These are phyloP conservation scores for Nycticorax nycticorax DNA, from an alignment of 2,113 vertebrate genomes.

Conservation along the genomic window DNA sequence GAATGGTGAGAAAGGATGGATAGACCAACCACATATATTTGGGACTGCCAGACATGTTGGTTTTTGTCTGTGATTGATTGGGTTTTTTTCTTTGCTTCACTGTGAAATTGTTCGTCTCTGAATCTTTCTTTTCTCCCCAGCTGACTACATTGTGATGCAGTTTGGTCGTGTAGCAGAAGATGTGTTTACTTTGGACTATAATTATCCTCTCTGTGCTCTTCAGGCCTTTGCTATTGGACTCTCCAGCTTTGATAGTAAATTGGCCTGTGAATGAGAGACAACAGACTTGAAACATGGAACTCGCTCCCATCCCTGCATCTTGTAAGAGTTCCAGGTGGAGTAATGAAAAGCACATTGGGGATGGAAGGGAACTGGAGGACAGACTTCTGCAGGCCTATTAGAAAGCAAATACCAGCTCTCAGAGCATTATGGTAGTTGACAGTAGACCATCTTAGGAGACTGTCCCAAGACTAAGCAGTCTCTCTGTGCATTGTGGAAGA, in stretches of 20 bases:
- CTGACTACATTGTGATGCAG: slow-evolving; percentile 98
- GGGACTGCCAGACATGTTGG: background rate
- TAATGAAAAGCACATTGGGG: background rate
- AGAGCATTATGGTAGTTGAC: background rate
- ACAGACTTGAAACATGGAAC: background rate
- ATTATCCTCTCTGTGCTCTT: slow-evolving; percentile 94
- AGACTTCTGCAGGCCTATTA: background rate
- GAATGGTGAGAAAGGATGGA: background rate
- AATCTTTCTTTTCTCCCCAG: slow-evolving; percentile 65
- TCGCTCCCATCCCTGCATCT: background rate
- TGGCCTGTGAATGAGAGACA: slow-evolving; percentile 89
- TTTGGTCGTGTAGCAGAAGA: slow-evolving; percentile 95
- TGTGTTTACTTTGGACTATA: slow-evolving; percentile 95
- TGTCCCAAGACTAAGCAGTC: background rate
- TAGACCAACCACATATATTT: background rate
- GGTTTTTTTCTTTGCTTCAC: background rate
- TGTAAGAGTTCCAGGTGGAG: background rate
- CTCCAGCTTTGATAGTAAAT: slow-evolving; percentile 96
- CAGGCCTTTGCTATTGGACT: slow-evolving; percentile 96
- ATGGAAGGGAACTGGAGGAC: background rate
- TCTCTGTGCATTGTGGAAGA: background rate
- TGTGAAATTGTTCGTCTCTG: background rate
- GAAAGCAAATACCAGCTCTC: background rate
- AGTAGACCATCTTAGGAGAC: background rate
- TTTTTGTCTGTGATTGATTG: background rate